Percentiles rank a stretch among this genome's conserved stretches.
These are phyloP conservation scores for Peucedramus taeniatus DNA, from an alignment of 2,113 vertebrate genomes.

Conservation along the genomic window DNA sequence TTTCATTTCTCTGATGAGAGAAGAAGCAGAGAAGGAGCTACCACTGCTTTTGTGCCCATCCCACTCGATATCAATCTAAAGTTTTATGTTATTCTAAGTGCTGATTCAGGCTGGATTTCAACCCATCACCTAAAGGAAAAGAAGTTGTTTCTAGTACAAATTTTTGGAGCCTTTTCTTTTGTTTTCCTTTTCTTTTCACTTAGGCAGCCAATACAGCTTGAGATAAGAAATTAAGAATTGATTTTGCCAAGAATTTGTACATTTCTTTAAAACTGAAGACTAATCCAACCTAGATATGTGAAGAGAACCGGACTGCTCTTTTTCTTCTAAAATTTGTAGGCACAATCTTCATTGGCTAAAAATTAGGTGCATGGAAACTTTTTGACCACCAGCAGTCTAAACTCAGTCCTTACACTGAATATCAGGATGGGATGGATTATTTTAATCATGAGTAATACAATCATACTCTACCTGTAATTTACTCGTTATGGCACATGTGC, in stretches of 20 bases:
- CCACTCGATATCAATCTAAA: neutral
- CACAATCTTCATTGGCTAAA: neutral
- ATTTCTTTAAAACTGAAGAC: neutral
- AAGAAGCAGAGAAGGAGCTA: neutral
- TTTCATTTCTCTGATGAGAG: neutral
- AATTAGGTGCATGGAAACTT: neutral
- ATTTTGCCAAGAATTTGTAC: neutral
- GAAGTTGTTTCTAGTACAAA: neutral
- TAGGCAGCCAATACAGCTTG: neutral
- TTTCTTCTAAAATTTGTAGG: neutral
- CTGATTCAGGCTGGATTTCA: neutral
- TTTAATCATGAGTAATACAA: neutral
- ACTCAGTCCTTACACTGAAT: neutral
- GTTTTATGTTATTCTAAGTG: neutral
- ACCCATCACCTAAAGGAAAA: neutral
- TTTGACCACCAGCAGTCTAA: neutral
- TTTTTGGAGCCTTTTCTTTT: neutral
- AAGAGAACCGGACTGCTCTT: neutral
- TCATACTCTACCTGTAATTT: neutral
- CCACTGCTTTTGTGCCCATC: neutral
- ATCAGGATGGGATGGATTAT: neutral
- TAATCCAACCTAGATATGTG: neutral
- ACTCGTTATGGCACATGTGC: neutral
- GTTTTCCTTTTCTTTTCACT: neutral
- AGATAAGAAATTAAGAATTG: neutral